phyloP scores from a whole-genome alignment of 2,888 invertebrate species.

The Harpalus rufipes region DNA sequence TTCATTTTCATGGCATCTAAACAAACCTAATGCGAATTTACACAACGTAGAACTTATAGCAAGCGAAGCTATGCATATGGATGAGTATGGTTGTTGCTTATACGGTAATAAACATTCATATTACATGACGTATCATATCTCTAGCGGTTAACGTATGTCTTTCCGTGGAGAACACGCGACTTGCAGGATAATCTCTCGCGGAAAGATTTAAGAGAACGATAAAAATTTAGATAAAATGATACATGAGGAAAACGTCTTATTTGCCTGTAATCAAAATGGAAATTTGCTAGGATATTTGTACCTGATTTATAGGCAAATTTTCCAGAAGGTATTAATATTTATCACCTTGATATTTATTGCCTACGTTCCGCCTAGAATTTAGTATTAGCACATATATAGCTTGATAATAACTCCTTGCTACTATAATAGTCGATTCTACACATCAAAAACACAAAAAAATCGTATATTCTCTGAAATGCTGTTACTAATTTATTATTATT shows the following conservation, averaged over 20 bases:
- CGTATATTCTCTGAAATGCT: too few relatives aligned
- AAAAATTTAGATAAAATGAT: constrained; percentile 60
- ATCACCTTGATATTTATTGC: constrained; percentile 22
- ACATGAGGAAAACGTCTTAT: constrained; percentile 52
- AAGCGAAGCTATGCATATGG: constrained; percentile 56
- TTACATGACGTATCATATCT: constrained; percentile 62
- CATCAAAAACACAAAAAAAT: too few relatives aligned
- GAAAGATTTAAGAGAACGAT: constrained; percentile 57
- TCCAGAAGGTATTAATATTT: constrained; percentile 43
- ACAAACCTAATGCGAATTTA: constrained; percentile 61
- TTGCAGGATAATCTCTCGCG: constrained; percentile 32
- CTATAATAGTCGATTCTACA: too few relatives aligned
- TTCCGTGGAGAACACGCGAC: constrained; percentile 51
- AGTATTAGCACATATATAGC: neutral
- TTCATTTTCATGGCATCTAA: constrained; percentile 57
- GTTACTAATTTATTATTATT: too few relatives aligned
- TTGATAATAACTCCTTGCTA: too few relatives aligned
- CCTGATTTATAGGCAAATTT: constrained; percentile 48
- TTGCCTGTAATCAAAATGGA: constrained; percentile 54
- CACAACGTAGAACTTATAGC: constrained; percentile 44
- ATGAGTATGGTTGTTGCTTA: constrained; percentile 59
- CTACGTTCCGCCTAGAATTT: neutral
- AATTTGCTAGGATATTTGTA: constrained; percentile 1
- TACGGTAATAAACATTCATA: constrained; percentile 65
- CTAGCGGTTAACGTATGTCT: constrained; percentile 51